These are phyloP conservation scores for Brachirus orientalis DNA, from an alignment of 2,113 vertebrate species.

Conservation along the genomic window DNA sequence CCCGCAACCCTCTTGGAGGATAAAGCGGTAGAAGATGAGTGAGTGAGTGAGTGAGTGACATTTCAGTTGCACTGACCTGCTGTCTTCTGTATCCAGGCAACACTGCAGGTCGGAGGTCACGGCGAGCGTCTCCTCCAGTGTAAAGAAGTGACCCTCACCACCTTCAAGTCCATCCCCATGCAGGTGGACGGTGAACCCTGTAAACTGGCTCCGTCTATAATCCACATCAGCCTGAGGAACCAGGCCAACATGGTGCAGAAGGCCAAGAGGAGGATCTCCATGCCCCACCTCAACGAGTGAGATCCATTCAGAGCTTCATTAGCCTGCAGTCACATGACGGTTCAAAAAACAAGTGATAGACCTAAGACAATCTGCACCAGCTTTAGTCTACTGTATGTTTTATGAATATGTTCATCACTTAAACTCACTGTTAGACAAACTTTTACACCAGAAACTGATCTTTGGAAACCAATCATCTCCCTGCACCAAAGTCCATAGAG, in stretches of 20 bases:
- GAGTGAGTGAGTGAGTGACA: too few species aligned
- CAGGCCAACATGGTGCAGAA: conserved; percentile 98
- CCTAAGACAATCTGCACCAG: too few species aligned
- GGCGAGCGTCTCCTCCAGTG: conserved; percentile 95
- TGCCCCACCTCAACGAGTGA: conserved; percentile 94
- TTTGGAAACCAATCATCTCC: too few species aligned
- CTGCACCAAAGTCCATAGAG: too few species aligned
- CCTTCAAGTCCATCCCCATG: conserved; percentile 94
- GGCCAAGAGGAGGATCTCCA: conserved; percentile 90
- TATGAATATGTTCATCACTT: too few species aligned
- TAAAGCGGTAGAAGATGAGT: too few species aligned
- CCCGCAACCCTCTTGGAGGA: too few species aligned
- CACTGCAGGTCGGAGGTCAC: conserved; percentile 94
- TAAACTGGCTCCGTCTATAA: conserved; percentile 89
- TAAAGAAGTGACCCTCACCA: conserved; percentile 90
- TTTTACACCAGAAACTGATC: too few species aligned
- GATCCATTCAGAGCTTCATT: conserved; percentile 17
- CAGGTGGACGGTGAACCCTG: conserved; percentile 98
- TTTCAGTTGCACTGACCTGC: background rate
- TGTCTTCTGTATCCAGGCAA: conserved; percentile 83
- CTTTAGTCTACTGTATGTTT: too few species aligned
- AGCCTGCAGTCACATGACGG: too few species aligned
- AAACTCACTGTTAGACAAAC: too few species aligned
- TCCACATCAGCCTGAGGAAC: conserved; percentile 89
- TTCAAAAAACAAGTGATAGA: too few species aligned